phyloP scores from a whole-genome alignment of 2,888 invertebrate genomes.

The Noctua janthe region DNA sequence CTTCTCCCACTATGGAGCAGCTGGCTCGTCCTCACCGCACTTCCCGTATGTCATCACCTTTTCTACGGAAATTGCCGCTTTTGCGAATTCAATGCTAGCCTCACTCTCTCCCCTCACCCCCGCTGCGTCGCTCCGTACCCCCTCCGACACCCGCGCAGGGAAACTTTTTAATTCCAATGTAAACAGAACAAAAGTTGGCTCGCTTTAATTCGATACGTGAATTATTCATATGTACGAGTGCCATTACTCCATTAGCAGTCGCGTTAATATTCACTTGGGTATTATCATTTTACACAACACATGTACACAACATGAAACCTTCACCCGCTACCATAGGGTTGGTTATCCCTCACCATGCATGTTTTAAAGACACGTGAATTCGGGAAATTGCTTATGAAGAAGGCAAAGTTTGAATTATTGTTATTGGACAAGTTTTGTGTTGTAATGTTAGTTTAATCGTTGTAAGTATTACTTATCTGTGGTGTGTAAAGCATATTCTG shows the following conservation, averaged over 20 bases:
- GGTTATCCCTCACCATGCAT: constrained; percentile 21
- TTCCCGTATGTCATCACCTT: constrained; percentile 56
- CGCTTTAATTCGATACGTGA: constrained; percentile 76
- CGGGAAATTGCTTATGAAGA: constrained; percentile 71
- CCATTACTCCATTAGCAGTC: constrained; percentile 76
- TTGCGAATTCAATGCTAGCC: constrained; percentile 67
- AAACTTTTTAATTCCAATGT: constrained; percentile 77
- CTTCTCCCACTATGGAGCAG: constrained; percentile 27
- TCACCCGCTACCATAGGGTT: constrained; percentile 34
- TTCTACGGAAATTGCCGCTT: constrained; percentile 69
- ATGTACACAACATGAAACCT: constrained; percentile 42
- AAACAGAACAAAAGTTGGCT: constrained; percentile 75
- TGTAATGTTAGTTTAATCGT: constrained; percentile 69
- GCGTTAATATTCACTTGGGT: constrained; percentile 75
- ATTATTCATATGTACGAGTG: constrained; percentile 76
- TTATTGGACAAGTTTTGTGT: constrained; percentile 70
- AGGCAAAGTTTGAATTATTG: constrained; percentile 73
- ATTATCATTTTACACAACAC: constrained; percentile 63
- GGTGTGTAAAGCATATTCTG: too few species aligned
- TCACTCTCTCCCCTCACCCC: constrained; percentile 10
- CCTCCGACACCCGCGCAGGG: constrained; percentile 31
- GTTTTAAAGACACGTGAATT: constrained; percentile 70
- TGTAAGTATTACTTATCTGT: constrained; percentile 58
- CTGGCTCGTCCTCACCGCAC: constrained; percentile 43
- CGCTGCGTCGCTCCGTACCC: not conserved